phyloP scores from a whole-genome alignment of 2,888 invertebrate genomes.

The Sialis lutaria region DNA sequence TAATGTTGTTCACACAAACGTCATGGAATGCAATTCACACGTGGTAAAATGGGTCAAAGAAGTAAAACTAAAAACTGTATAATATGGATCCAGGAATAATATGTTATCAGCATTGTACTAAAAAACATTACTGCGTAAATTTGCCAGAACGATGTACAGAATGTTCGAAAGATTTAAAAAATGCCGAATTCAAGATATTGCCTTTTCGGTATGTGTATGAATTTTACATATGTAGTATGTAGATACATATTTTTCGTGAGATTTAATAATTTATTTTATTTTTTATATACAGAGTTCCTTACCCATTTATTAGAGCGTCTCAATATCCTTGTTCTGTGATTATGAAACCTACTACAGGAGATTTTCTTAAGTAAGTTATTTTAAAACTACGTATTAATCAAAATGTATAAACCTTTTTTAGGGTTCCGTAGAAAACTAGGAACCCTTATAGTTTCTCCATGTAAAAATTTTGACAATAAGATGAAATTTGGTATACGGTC shows the following conservation, averaged over 20 bases:
- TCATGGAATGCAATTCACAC: too few relatives aligned
- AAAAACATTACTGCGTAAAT: slow-evolving; percentile 65
- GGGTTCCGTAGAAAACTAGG: too few relatives aligned
- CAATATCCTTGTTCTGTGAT: slow-evolving; percentile 68
- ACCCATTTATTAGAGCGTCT: slow-evolving; percentile 68
- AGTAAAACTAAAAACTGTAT: too few relatives aligned
- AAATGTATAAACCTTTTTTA: too few relatives aligned
- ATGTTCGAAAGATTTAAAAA: slow-evolving; percentile 45
- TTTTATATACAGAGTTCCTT: slow-evolving; percentile 47
- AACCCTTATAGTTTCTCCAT: too few relatives aligned
- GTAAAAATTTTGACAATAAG: too few relatives aligned
- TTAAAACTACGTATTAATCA: background rate
- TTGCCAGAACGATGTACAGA: slow-evolving; percentile 65
- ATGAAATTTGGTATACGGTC: too few relatives aligned
- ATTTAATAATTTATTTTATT: slow-evolving; percentile 11
- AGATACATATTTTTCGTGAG: background rate
- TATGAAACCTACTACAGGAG: slow-evolving; percentile 73
- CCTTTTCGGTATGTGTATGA: slow-evolving; percentile 50
- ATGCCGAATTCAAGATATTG: slow-evolving; percentile 38
- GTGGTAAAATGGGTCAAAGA: too few relatives aligned
- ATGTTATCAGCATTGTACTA: slow-evolving; percentile 79
- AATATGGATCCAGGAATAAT: slow-evolving; percentile 62
- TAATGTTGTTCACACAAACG: too few relatives aligned
- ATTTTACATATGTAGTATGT: background rate
- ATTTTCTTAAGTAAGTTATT: slow-evolving; percentile 65